Conservation (phyloP, 1,140 invertebrate species). For the Cryptotermes secundus region DNA sequence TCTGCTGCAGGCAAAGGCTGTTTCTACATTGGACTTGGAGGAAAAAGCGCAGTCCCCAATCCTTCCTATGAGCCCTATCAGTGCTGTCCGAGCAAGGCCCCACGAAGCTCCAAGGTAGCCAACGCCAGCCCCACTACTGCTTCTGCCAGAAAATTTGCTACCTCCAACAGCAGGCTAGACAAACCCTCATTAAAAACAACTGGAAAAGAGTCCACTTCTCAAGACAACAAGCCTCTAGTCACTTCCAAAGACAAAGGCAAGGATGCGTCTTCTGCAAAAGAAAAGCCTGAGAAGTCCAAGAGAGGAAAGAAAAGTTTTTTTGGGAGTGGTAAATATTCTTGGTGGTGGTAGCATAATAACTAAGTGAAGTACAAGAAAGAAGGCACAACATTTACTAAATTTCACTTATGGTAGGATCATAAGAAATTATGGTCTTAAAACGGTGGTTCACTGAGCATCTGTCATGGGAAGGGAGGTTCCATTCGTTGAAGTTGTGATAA, state of each 20-base stretch:
- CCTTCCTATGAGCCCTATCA: slow-evolving; percentile 83
- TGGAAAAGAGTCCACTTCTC: neutral
- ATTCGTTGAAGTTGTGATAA: neutral
- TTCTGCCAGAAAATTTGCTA: slow-evolving; percentile 43
- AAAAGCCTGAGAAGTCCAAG: slow-evolving; percentile 38
- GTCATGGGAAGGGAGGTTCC: slow-evolving; percentile 9
- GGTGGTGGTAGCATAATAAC: slow-evolving; percentile 57
- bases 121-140: slow-evolving; percentile 52
- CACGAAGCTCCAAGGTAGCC: slow-evolving; percentile 68
- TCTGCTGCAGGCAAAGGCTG: slow-evolving; percentile 85
- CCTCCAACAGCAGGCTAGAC: slow-evolving; percentile 32
- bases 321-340: slow-evolving; percentile 73
- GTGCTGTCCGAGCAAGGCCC: slow-evolving; percentile 79
- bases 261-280: slow-evolving; percentile 14
- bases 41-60: slow-evolving; percentile 72
- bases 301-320: slow-evolving; percentile 80
- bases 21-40: slow-evolving; percentile 91
- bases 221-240: slow-evolving; percentile 9
- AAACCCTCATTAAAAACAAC: slow-evolving; percentile 11
- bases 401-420: neutral
- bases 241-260: slow-evolving; percentile 19
- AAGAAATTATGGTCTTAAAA: too few relatives aligned
- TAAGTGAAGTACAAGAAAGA: neutral
- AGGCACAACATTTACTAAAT: neutral
- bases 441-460: neutral